Evolutionary conservation across 2,797 vertebrate genomes (phyloP), one percentile per base, ranked within the genome.

Genomic region (Clamator glandarius): DNA sequence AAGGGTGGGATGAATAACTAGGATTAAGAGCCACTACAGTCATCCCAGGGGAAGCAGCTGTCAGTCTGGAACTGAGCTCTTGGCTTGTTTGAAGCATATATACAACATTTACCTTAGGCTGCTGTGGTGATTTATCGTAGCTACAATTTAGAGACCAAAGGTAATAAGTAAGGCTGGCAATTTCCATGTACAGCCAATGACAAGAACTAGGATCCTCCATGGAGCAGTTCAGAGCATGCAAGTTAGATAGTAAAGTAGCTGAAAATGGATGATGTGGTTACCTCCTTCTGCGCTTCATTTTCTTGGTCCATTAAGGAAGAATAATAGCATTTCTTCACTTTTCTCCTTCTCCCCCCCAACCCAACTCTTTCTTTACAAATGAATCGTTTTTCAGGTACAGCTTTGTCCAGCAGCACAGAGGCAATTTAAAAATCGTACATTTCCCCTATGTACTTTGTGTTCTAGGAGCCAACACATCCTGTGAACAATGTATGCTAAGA

Each of bases 121-220:
- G 62, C 39, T 81, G 48, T 48, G 33, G 69, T 88, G 86, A 93
- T 93, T 92, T 92, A 63, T 86, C 85, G 92, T 88, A 84, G 76
- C 80, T 91, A 69, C 48, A 75, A 69, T 89, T 94, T 87, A 73
- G 83, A 91, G 48, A 92, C 87, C 66, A 84, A 87, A 94, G 41
- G 76, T 77, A 94, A 46, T 85, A 92, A 94, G 76, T 58, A 85
- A 84, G 79, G 58, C 66, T 75, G 62, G 55, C 74, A 91, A 84
- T 91, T 96, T 88, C 69, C 48, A 44, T 26, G 51, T 81, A 44
- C 31, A 86, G 66, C 42, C 80, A 66, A 55, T 84, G 83, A 92
- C 51, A 86, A 86, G 82, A 93, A 88, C 80, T 29, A 92, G 62
- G 69, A 75, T 92, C 55, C 91, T 96, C 85, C 20, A 58, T 63